Conservation (phyloP, 2,888 invertebrate genomes). For the Catotricha subobsoleta region DNA sequence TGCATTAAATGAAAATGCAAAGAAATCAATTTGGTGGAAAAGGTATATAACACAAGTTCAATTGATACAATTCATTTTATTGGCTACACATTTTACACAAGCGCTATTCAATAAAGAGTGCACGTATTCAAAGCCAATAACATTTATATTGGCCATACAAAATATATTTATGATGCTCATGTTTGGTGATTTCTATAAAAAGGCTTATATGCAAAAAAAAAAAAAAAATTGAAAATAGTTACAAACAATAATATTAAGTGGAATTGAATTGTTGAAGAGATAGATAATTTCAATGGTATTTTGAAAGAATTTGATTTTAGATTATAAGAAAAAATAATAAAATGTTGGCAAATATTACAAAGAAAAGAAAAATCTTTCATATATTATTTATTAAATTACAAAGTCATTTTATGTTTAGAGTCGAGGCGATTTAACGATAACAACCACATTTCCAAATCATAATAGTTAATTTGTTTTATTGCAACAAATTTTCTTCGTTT, state of each 20-base stretch:
- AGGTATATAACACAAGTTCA: conserved; percentile 62
- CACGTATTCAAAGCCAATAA: conserved; percentile 36
- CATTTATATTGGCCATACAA: conserved; percentile 40
- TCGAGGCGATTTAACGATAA: no score
- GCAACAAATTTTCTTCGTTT: no score
- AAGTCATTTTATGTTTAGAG: no score
- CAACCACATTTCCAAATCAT: no score
- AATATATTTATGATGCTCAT: conserved; percentile 45
- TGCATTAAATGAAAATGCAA: conserved; percentile 46
- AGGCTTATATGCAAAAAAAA: conserved; percentile 33
- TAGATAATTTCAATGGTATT: no score
- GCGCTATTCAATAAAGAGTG: conserved; percentile 36
- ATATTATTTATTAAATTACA: not conserved
- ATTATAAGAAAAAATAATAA: not conserved
- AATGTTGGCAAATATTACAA: not conserved
- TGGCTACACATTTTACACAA: conserved; percentile 33
- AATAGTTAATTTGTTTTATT: no score
- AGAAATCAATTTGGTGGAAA: conserved; percentile 57
- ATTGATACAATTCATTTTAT: conserved; percentile 40
- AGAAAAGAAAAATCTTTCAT: not conserved
- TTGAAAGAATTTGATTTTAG: no score
- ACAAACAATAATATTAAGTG: no score
- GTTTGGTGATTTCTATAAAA: conserved; percentile 47
- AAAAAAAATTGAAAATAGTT: no score
- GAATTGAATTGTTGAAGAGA: no score